Evolutionary conservation across 2,888 invertebrate species (phyloP), one percentile per base, ranked within the genome.

Genomic region (Odontocerum albicorne): DNA sequence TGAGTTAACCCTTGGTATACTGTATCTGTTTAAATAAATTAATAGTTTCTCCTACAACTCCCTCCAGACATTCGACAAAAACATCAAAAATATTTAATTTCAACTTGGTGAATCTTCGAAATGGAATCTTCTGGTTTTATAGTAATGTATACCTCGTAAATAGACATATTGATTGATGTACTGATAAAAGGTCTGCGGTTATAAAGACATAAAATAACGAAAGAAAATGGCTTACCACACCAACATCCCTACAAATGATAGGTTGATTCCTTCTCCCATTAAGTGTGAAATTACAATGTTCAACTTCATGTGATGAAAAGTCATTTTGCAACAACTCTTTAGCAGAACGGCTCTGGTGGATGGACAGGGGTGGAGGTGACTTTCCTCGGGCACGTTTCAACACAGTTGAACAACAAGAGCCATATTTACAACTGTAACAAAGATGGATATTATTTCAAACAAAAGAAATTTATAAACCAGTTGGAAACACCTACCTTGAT

Each of bases 361-460:
- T 17, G 15, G 22, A 44, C 6, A 46, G 35, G 1, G 49, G 45
- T 6, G 45, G 53, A 21, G 49, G 59, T 10, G 59, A 60, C 8
- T 38, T 47, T 7, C 51, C 58, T 2, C 56, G 32, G 6, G 56
- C 35, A 2, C 53, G 16, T 17, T 59, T 60, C 22, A 49, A 27
- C 1, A 52, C 53, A 8, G 57, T 31, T 2, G 52, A 38, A 43
- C 59, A 60, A 39, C 60, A 60, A 3, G 49, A 52, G 21, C 49
- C 52, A 45, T 55, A 40, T 46, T 42, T 56, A 55, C 56, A 57
- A 31, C 60, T 60, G 55, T 16, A 59, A 55, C 36, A 16, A n/a
- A n/a, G n/a, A n/a, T n/a, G 15, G 27, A 22, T n/a, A 42, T 8
- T 27, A 43, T 27, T 27, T 12, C 15, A 35, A 35, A 10, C 4